These are phyloP conservation scores for Muntiacus muntjak DNA, from an alignment of 2,113 vertebrate genomes.

Conservation along the genomic window DNA sequence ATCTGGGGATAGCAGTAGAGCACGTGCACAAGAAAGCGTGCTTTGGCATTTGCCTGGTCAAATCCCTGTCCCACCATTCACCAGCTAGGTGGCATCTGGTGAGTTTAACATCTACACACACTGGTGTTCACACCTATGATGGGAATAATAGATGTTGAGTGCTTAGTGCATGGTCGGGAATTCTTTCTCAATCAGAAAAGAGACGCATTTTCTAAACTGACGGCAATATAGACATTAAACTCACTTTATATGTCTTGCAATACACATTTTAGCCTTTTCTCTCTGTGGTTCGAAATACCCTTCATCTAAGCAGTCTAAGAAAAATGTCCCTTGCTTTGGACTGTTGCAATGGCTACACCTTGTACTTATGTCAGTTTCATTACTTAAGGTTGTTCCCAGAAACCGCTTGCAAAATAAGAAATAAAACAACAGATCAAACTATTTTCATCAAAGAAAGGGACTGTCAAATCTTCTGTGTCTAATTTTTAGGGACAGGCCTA, in stretches of 20 bases:
- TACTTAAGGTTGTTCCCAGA: not conserved
- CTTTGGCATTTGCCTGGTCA: no score
- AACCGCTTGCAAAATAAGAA: conserved; percentile 13
- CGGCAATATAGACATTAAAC: not conserved
- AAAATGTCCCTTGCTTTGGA: not conserved
- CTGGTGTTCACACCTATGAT: not conserved
- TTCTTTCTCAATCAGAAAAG: not conserved
- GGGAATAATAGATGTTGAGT: accelerated
- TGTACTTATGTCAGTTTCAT: not conserved
- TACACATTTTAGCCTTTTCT: not conserved
- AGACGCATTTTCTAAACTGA: not conserved
- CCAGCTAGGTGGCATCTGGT: not conserved
- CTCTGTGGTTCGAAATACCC: not conserved
- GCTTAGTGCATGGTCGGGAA: accelerated
- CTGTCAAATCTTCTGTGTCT: not conserved
- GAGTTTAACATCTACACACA: not conserved
- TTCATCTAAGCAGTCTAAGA: not conserved
- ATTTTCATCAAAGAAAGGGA: not conserved
- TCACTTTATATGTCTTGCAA: not conserved
- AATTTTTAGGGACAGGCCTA: not conserved
- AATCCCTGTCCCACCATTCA: not conserved
- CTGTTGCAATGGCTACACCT: not conserved
- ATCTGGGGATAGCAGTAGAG: not conserved
- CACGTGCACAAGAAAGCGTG: not conserved
- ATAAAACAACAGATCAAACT: conserved; percentile 16